Conservation (phyloP, 2,113 vertebrate species). For the Syrrhaptes paradoxus region DNA sequence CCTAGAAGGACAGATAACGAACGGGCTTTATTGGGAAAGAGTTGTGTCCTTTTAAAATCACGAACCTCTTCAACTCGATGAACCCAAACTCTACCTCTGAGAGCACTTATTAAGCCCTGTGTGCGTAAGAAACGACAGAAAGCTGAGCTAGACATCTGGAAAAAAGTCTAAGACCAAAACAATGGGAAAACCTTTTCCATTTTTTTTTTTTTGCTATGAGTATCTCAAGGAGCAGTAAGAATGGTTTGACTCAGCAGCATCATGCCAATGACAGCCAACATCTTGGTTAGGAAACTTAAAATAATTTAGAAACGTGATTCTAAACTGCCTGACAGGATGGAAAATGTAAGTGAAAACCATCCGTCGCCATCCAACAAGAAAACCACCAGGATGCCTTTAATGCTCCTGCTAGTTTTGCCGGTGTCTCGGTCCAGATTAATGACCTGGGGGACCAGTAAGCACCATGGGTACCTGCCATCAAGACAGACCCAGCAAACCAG, state of each 20-base stretch:
- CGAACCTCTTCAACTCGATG: accelerated
- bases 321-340: background rate
- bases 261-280: background rate
- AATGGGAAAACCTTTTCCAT: background rate
- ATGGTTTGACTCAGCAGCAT: accelerated
- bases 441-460: background rate
- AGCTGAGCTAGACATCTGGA: background rate
- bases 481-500: background rate
- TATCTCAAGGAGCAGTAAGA: background rate
- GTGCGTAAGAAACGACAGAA: background rate
- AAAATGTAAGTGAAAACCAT: background rate
- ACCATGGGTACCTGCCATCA: background rate
- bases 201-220: accelerated
- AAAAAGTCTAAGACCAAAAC: background rate
- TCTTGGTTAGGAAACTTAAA: background rate
- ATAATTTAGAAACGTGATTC: background rate
- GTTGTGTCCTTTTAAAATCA: background rate
- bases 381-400: background rate
- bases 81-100: background rate
- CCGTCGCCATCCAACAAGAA: background rate
- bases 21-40: background rate
- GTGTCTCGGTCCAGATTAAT: background rate
- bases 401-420: background rate
- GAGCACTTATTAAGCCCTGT: no score
- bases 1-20: background rate